Percentiles rank a stretch among this genome's conserved stretches.
phyloP scores from a whole-genome alignment of 2,888 invertebrate species.

The Keiferia lycopersicella region DNA sequence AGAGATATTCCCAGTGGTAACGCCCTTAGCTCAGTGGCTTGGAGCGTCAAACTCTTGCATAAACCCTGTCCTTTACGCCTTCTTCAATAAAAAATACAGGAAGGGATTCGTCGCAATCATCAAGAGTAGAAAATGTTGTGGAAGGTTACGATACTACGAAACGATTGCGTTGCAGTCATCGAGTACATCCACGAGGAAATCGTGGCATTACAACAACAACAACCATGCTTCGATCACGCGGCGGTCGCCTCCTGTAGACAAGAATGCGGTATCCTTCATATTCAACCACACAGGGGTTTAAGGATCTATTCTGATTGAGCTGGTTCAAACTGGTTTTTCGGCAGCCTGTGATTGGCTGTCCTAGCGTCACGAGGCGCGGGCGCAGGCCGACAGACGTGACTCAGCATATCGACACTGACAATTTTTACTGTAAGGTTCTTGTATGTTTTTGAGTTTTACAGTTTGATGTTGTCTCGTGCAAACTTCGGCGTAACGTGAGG shows the following conservation, averaged over 20 bases:
- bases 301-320: conserved; percentile 35
- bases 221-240: conserved; percentile 82
- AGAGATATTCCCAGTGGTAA: conserved; percentile 88
- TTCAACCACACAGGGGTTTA: conserved; percentile 90
- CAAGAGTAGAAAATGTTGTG: conserved; percentile 92
- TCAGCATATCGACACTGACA: conserved; percentile 66
- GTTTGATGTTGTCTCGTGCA: conserved; percentile 71
- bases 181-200: conserved; percentile 91
- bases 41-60: conserved; percentile 97
- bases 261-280: conserved; percentile 79
- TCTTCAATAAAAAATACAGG: conserved; percentile 96
- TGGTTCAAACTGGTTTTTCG: conserved; percentile 45
- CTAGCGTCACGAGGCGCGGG: conserved; percentile 32
- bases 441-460: conserved; percentile 57
- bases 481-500: conserved; percentile 18
- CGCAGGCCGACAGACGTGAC: conserved; percentile 43
- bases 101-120: conserved; percentile 94
- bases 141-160: conserved; percentile 91
- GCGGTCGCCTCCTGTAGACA: conserved; percentile 75
- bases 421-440: conserved; percentile 45
- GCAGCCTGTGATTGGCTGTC: conserved; percentile 48
- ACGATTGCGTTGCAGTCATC: conserved; percentile 93
- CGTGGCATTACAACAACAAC: conserved; percentile 90
- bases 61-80: conserved; percentile 96
- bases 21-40: conserved; percentile 95